Percentiles rank a stretch among this genome's conserved stretches.
Conservation (phyloP, 1,140 invertebrate species). For the Musca domestica region DNA sequence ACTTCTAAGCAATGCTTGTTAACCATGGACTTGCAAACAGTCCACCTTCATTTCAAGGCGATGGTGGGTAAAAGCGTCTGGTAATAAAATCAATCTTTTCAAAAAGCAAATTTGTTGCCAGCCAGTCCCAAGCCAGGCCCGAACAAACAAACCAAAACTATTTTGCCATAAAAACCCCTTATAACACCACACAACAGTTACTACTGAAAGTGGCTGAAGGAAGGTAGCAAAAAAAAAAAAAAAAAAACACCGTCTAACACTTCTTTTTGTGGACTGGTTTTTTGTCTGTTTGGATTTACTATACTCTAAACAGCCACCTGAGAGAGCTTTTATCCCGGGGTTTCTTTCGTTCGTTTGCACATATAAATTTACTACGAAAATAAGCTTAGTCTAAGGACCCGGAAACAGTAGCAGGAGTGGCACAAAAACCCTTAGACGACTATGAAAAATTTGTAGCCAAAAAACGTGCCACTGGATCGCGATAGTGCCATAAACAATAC, state of each 20-base stretch:
- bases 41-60: no score
- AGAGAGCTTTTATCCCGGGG: background rate
- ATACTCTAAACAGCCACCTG: conserved; percentile 3
- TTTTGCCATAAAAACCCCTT: background rate
- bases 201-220: background rate
- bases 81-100: conserved; percentile 17
- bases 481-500: conserved; percentile 21
- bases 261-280: background rate
- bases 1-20: no score
- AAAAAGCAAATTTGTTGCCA: conserved; percentile 9
- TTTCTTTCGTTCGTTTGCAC: background rate
- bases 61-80: background rate
- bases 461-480: conserved; percentile 25
- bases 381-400: no score
- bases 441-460: conserved; percentile 8
- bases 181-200: background rate
- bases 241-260: background rate
- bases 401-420: background rate
- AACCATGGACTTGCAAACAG: no score
- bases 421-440: background rate
- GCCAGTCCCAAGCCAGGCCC: background rate
- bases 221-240: no score
- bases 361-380: no score
- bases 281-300: background rate
- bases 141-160: background rate